Conservation (phyloP, 2,888 invertebrate species). For the Linnaemya tessellans region DNA sequence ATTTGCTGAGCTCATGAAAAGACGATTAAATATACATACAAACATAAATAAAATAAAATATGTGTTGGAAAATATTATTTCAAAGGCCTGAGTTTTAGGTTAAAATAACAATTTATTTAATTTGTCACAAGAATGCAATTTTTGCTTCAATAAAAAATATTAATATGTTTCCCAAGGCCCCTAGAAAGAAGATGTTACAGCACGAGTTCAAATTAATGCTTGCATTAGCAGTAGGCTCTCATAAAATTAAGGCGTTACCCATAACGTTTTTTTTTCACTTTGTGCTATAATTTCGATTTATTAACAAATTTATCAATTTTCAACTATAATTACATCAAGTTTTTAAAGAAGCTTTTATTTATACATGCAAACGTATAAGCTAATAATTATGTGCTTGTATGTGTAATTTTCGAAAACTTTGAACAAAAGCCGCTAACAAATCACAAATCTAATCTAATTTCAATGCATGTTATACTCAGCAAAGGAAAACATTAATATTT, state of each 20-base stretch:
- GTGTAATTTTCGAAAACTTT: constrained; percentile 21
- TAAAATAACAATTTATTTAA: not conserved
- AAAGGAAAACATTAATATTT: constrained; percentile 56
- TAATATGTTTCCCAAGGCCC: no score
- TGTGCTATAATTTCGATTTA: not conserved
- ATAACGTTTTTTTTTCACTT: not conserved
- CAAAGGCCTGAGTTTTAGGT: not conserved
- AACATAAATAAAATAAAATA: not conserved
- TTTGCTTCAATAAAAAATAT: no score
- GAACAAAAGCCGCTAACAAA: constrained; percentile 58
- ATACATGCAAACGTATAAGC: no score
- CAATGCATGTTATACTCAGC: constrained; percentile 5
- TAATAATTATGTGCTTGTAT: constrained; percentile 1
- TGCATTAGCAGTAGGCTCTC: no score
- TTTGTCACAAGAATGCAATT: not conserved
- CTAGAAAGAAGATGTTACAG: not conserved
- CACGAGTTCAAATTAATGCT: not conserved
- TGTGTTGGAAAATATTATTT: not conserved
- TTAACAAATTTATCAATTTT: constrained; percentile 27
- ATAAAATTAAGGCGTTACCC: constrained; percentile 14
- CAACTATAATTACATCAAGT: not conserved
- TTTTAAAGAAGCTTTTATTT: not conserved
- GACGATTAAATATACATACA: not conserved
- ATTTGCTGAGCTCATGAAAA: constrained; percentile 14
- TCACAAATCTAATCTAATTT: constrained; percentile 51